Conservation (phyloP, 2,113 vertebrate genomes). For the Oryzias javanicus region DNA sequence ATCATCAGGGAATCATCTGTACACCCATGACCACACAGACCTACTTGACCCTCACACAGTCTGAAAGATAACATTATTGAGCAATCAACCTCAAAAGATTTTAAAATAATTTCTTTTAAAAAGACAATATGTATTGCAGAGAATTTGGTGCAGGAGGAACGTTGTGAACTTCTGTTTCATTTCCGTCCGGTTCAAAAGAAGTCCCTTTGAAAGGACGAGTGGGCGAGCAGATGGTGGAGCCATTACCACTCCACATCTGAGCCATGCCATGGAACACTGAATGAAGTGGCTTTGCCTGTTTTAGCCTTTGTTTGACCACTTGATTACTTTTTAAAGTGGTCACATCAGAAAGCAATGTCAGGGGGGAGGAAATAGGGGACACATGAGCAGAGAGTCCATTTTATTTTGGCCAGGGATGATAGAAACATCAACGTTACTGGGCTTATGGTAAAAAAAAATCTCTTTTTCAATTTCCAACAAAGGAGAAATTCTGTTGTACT, state of each 20-base stretch:
- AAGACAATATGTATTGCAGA: no score
- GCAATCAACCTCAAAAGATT: no score
- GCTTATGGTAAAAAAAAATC: constrained; percentile 1
- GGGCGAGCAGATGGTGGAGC: constrained; percentile 55
- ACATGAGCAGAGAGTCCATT: constrained; percentile 16
- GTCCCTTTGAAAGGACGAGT: constrained; percentile 39
- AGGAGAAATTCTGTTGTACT: neutral
- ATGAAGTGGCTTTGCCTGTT: constrained; percentile 40
- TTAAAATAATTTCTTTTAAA: no score
- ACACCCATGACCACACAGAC: no score
- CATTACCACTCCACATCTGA: constrained; percentile 52
- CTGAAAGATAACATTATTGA: no score
- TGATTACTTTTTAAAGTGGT: constrained; percentile 66
- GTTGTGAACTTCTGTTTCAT: constrained; percentile 8
- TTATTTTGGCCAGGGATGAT: constrained; percentile 37
- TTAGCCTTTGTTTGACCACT: constrained; percentile 63
- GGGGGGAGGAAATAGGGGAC: constrained; percentile 50
- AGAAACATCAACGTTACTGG: constrained; percentile 15
- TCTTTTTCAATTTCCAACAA: neutral
- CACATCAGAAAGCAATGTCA: constrained; percentile 55
- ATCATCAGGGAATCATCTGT: no score
- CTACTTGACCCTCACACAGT: no score
- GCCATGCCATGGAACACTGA: constrained; percentile 48
- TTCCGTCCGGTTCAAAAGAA: constrained; percentile 39
- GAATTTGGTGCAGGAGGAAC: no score